phyloP scores from a whole-genome alignment of 2,113 vertebrate genomes.

The Pseudolaguvia tuberculata region DNA sequence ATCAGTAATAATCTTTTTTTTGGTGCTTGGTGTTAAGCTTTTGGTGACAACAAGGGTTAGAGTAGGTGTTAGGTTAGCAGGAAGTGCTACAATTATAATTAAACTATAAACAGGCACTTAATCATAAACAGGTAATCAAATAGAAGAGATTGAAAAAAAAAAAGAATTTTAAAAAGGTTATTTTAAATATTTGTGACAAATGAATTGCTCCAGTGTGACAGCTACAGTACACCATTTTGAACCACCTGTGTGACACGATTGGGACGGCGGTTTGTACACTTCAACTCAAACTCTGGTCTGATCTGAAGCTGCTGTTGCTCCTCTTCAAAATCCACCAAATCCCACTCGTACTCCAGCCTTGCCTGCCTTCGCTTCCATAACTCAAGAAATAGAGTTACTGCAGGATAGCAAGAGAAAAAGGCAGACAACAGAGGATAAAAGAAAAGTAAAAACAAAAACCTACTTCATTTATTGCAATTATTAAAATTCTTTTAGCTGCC shows the following conservation, averaged over 20 bases:
- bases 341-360: conserved; percentile 95
- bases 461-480: not conserved
- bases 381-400: conserved; percentile 93
- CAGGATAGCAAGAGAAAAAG: conserved; percentile 21
- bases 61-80: no score
- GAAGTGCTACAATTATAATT: no score
- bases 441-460: not conserved
- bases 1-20: not conserved
- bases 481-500: not conserved
- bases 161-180: not conserved
- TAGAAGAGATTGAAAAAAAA: no score
- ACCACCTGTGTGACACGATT: conserved; percentile 71
- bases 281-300: conserved; percentile 92
- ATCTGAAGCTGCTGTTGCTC: conserved; percentile 93
- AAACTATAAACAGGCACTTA: no score
- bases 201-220: not conserved
- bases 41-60: not conserved
- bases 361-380: conserved; percentile 94
- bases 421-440: not conserved
- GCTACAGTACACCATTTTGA: conserved; percentile 54
- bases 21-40: not conserved
- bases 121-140: no score
- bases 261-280: conserved; percentile 90
- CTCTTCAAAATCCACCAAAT: conserved; percentile 96
- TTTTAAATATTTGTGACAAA: not conserved